These are phyloP conservation scores for Drosophila ustulata DNA, from an alignment of 2,888 invertebrate species.

Conservation along the genomic window DNA sequence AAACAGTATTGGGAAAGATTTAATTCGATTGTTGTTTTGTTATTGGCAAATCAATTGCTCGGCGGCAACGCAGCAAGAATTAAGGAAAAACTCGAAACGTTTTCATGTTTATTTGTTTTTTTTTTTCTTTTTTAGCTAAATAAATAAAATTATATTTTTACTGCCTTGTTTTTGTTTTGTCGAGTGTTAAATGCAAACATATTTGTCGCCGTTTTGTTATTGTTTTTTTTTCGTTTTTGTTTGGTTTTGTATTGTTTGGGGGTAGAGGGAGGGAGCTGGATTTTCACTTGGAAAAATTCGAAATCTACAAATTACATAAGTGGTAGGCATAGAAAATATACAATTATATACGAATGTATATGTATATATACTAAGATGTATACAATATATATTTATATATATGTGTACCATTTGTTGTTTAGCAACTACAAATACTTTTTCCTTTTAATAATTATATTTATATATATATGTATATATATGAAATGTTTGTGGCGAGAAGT, in stretches of 20 bases:
- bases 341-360: constrained; percentile 76
- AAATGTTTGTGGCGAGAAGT: constrained; percentile 54
- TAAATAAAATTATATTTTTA: constrained; percentile 45
- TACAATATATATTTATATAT: constrained; percentile 70
- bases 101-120: constrained; percentile 4
- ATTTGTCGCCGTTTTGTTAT: constrained; percentile 53
- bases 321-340: constrained; percentile 81
- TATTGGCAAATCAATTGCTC: constrained; percentile 20
- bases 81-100: constrained; percentile 29
- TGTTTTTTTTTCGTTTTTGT: background rate
- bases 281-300: constrained; percentile 70
- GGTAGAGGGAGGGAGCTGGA: constrained; percentile 12
- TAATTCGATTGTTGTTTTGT: constrained; percentile 18
- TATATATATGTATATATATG: constrained; percentile 59
- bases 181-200: constrained; percentile 73
- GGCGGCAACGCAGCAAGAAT: constrained; percentile 34
- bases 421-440: constrained; percentile 80
- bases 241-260: constrained; percentile 3
- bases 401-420: constrained; percentile 69
- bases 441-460: constrained; percentile 50
- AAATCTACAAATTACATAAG: constrained; percentile 81
- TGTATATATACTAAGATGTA: constrained; percentile 59
- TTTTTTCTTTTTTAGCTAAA: constrained; percentile 31
- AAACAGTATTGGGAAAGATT: constrained; percentile 20
- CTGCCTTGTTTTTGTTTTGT: constrained; percentile 51